These are phyloP conservation scores for Canis aureus DNA, from an alignment of 2,113 vertebrate genomes.

Conservation along the genomic window DNA sequence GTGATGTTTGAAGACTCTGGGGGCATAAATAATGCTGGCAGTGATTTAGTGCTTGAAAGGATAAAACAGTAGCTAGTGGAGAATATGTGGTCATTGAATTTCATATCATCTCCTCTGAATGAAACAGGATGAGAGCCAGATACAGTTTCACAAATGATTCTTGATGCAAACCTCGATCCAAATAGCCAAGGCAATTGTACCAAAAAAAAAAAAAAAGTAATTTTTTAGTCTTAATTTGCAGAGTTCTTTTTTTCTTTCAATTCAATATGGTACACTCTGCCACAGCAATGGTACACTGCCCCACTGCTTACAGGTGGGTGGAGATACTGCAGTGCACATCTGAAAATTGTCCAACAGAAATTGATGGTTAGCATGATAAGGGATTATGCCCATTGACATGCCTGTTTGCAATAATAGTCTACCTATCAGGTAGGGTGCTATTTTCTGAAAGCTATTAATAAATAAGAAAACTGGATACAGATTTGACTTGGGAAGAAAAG, in stretches of 20 bases:
- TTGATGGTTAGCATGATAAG: background rate
- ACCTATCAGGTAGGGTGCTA: background rate
- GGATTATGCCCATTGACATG: background rate
- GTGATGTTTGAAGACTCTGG: background rate
- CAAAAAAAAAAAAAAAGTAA: background rate
- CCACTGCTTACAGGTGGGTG: background rate
- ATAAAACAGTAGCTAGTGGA: background rate
- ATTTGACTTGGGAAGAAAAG: conserved; percentile 14
- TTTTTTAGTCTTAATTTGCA: background rate
- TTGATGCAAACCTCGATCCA: background rate
- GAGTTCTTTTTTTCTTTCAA: background rate
- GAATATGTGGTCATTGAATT: background rate
- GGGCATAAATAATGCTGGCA: background rate
- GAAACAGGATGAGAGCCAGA: background rate
- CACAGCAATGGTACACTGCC: background rate
- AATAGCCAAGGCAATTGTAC: background rate
- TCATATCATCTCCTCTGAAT: background rate
- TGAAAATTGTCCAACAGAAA: background rate
- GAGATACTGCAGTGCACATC: background rate
- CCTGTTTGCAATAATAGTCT: background rate
- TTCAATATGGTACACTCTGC: background rate
- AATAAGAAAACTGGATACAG: background rate
- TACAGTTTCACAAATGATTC: conserved; percentile 13
- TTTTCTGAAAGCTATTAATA: conserved; percentile 26
- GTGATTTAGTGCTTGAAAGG: background rate